Evolutionary conservation across 2,797 vertebrate species (phyloP).

Genomic region (Platalea minor): DNA sequence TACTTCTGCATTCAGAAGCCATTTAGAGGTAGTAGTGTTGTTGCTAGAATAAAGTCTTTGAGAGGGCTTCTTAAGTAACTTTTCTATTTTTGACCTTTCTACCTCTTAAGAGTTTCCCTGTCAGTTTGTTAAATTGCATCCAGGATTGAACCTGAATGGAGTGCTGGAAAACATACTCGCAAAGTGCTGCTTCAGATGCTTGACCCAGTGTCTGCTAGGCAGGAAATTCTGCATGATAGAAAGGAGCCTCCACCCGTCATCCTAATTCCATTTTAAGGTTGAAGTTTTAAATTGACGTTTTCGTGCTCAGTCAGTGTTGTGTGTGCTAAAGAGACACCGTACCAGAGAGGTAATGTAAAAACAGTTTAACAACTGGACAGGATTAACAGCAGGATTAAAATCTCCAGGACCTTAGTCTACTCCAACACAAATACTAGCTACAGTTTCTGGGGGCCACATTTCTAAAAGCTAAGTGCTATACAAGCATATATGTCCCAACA

Average conservation of each 20-base stretch:
- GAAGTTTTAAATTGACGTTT: not conserved
- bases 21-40: not conserved
- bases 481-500: not conserved
- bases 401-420: not conserved
- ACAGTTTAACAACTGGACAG: not conserved
- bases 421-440: not conserved
- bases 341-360: not conserved
- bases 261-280: not conserved
- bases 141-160: not conserved
- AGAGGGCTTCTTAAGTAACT: not conserved
- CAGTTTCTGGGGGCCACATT: not conserved
- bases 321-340: accelerated
- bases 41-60: not conserved
- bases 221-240: not conserved
- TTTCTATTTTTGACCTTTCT: not conserved
- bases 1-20: not conserved
- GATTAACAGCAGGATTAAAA: not conserved
- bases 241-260: not conserved
- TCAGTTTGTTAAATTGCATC: not conserved
- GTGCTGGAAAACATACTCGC: not conserved
- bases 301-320: not conserved
- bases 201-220: not conserved
- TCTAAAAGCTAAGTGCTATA: not conserved
- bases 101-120: not conserved
- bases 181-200: not conserved